These are phyloP conservation scores for Cyrtorhinus lividipennis DNA, from an alignment of 1,140 invertebrate genomes.

Conservation along the genomic window DNA sequence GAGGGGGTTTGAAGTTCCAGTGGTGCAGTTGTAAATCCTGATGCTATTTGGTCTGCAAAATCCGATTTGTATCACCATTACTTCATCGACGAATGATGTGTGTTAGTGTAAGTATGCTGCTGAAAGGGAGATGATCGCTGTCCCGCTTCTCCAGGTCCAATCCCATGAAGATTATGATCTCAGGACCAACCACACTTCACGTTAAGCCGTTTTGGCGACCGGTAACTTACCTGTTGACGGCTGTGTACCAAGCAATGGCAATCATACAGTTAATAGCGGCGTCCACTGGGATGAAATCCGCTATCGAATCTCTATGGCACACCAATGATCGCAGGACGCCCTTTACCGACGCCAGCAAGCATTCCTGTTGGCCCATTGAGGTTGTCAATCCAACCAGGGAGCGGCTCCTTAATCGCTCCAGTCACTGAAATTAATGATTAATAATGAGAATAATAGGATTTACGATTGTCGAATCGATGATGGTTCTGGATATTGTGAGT, in stretches of 20 bases:
- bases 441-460: too few relatives aligned
- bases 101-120: too few relatives aligned
- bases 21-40: conserved; percentile 43
- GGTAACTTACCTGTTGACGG: conserved; percentile 41
- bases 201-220: too few relatives aligned
- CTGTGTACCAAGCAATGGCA: conserved; percentile 53
- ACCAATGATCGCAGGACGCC: conserved; percentile 60
- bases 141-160: too few relatives aligned
- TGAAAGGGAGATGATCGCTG: too few relatives aligned
- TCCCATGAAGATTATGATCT: too few relatives aligned
- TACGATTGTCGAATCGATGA: too few relatives aligned
- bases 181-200: too few relatives aligned
- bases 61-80: too few relatives aligned
- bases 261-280: conserved; percentile 64
- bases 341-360: conserved; percentile 56
- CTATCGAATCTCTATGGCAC: conserved; percentile 40
- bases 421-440: conserved; percentile 45
- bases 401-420: conserved; percentile 51
- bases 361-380: conserved; percentile 80
- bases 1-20: conserved; percentile 42
- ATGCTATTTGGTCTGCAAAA: conserved; percentile 26
- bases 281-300: conserved; percentile 79
- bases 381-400: conserved; percentile 84
- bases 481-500: too few relatives aligned
- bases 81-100: too few relatives aligned